Evolutionary conservation across 2,888 invertebrate genomes (phyloP), one percentile per base, ranked within the genome.

Genomic region (Oxytorus armatus): DNA sequence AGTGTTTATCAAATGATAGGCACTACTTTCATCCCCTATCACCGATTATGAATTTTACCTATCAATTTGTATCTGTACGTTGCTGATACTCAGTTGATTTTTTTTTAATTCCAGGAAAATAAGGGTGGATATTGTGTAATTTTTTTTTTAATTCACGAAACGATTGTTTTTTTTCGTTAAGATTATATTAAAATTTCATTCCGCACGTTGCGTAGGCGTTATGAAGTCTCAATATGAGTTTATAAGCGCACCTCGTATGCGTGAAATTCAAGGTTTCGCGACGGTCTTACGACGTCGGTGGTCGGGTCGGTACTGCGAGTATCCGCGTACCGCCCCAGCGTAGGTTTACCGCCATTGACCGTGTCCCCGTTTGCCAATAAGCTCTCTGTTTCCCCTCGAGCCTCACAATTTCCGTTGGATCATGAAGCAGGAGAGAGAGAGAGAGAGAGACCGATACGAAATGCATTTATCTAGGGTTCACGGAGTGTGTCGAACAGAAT

Each of bases 241-340:
- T 66, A 39, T 18, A 23, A 49, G 61, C 69, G 72, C 76, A 69
- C 66, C 63, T 77, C 68, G 68, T 49, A 75, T 68, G 68, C 79
- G 81, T 55, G 63, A 59, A 68, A 72, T 70, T 57, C 49, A 59
- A 65, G 53, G 70, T 79, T 73, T 72, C 79, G 77, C 70, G 82
- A 84, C 82, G 82, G 81, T 84, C 82, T 66, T 74, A 80, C 84
- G 85, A 79, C 88, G 87, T 84, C 87, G 88, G 85, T 86, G 86
- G 89, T 89, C 90, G 87, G 88, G 88, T 87, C 87, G 88, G 86
- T 88, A 91, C 91, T 91, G 90, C 85, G 85, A 88, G 86, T 82
- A 76, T 83, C 79, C 73, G 77, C 79, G 79, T 23, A 72, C 70
- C 73, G 74, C 87, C 88, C 87, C 88, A 88, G 86, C 88, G 85